Percentiles rank a stretch among this genome's conserved stretches.
Conservation (phyloP, 1,140 invertebrate species). For the Drosophila bocki region DNA sequence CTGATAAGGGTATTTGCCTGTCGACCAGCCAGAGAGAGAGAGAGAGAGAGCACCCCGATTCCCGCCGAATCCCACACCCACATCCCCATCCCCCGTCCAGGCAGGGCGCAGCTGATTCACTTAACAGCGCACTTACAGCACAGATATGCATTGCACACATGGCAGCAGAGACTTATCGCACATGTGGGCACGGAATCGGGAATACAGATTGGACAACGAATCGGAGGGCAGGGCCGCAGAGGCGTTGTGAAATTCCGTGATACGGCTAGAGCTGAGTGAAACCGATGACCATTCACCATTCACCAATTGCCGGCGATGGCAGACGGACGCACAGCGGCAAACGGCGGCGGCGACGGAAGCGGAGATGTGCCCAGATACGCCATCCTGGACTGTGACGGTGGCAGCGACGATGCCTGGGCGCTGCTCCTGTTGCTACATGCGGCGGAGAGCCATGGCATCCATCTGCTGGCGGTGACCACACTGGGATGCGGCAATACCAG, state of each 20-base stretch:
- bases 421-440: constrained; percentile 87
- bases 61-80: constrained; percentile 14
- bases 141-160: constrained; percentile 38
- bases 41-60: background rate
- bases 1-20: constrained; percentile 12
- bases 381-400: constrained; percentile 88
- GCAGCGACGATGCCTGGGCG: constrained; percentile 89
- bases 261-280: constrained; percentile 15
- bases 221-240: background rate
- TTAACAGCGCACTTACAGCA: constrained; percentile 8
- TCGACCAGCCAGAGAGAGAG: background rate
- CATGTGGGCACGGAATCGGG: constrained; percentile 17
- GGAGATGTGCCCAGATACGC: constrained; percentile 61
- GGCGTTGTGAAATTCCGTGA: constrained; percentile 29
- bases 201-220: constrained; percentile 7
- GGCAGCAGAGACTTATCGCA: constrained; percentile 21
- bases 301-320: constrained; percentile 36
- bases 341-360: background rate
- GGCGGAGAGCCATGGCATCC: constrained; percentile 84
- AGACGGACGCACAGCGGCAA: constrained; percentile 32
- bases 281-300: constrained; percentile 18
- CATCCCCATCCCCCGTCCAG: constrained; percentile 19
- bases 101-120: constrained; percentile 5
- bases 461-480: constrained; percentile 87
- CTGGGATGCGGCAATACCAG: constrained; percentile 88